These are phyloP conservation scores for Archips xylosteana DNA, from an alignment of 2,888 invertebrate species.

Conservation along the genomic window DNA sequence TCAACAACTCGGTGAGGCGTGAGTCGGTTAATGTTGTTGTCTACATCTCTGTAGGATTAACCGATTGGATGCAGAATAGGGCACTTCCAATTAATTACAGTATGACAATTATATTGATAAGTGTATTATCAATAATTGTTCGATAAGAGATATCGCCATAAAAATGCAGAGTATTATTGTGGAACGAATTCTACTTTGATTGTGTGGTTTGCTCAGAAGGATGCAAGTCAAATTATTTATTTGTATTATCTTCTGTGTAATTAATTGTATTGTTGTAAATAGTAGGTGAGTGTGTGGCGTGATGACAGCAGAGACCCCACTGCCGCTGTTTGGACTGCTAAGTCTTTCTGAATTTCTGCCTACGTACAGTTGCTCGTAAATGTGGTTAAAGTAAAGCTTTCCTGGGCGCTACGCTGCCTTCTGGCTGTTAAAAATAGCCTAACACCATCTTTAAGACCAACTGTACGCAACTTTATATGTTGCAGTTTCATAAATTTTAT, in stretches of 20 bases:
- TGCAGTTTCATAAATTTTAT: slow-evolving; percentile 31
- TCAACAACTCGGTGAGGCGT: slow-evolving; percentile 19
- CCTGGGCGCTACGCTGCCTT: slow-evolving; percentile 15
- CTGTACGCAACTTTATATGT: slow-evolving; percentile 22
- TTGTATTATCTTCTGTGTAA: slow-evolving; percentile 29
- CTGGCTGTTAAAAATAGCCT: slow-evolving; percentile 27
- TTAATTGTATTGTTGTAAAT: slow-evolving; percentile 40
- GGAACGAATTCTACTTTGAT: slow-evolving; percentile 42
- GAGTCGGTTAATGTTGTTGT: neutral
- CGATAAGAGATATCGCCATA: slow-evolving; percentile 68
- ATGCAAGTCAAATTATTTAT: slow-evolving; percentile 40
- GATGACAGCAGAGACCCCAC: slow-evolving; percentile 3
- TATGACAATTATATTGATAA: slow-evolving; percentile 44
- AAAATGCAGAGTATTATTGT: slow-evolving; percentile 78
- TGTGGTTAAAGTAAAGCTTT: slow-evolving; percentile 24
- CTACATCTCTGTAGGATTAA: slow-evolving; percentile 21
- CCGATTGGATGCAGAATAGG: slow-evolving; percentile 22
- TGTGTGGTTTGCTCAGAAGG: slow-evolving; percentile 32
- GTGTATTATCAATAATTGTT: slow-evolving; percentile 65
- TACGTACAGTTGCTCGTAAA: slow-evolving; percentile 39
- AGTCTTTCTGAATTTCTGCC: slow-evolving; percentile 35
- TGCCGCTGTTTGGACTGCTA: slow-evolving; percentile 48
- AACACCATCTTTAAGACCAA: slow-evolving; percentile 33
- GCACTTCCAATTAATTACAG: slow-evolving; percentile 42
- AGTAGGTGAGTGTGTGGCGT: slow-evolving; percentile 30